Percentiles rank a stretch among this genome's conserved stretches.
phyloP scores from a whole-genome alignment of 2,113 vertebrate species.

The Macroglossus sobrinus region DNA sequence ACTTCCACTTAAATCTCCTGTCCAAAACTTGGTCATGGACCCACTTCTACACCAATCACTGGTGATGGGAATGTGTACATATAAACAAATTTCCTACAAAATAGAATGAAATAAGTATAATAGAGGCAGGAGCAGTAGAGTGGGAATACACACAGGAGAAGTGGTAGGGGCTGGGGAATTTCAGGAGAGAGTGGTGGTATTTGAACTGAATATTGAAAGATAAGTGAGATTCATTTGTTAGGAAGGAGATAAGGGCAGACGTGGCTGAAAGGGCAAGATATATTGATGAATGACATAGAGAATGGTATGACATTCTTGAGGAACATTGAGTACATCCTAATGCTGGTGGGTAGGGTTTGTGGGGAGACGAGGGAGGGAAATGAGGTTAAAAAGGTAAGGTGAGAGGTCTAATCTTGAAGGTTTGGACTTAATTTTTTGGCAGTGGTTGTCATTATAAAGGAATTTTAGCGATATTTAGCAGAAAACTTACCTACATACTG shows the following conservation, averaged over 20 bases:
- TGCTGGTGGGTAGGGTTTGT: background rate
- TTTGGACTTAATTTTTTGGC: background rate
- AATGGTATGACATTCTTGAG: background rate
- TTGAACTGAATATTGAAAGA: background rate
- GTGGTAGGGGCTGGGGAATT: background rate
- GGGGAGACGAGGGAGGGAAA: background rate
- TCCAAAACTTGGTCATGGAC: background rate
- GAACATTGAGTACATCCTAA: background rate
- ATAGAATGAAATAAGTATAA: background rate
- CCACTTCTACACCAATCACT: background rate
- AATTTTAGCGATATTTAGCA: background rate
- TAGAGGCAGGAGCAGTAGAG: background rate
- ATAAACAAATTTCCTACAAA: background rate
- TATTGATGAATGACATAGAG: background rate
- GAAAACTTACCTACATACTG: background rate
- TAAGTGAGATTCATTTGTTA: background rate
- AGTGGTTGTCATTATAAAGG: background rate
- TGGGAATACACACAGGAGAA: background rate
- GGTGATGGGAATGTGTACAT: background rate
- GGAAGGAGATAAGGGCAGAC: background rate
- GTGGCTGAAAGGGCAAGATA: background rate
- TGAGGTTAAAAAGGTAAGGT: background rate
- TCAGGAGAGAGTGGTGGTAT: background rate
- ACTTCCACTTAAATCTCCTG: background rate
- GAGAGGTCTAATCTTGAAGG: background rate